Conservation (phyloP, 2,113 vertebrate genomes). For the Pungitius pungitius region DNA sequence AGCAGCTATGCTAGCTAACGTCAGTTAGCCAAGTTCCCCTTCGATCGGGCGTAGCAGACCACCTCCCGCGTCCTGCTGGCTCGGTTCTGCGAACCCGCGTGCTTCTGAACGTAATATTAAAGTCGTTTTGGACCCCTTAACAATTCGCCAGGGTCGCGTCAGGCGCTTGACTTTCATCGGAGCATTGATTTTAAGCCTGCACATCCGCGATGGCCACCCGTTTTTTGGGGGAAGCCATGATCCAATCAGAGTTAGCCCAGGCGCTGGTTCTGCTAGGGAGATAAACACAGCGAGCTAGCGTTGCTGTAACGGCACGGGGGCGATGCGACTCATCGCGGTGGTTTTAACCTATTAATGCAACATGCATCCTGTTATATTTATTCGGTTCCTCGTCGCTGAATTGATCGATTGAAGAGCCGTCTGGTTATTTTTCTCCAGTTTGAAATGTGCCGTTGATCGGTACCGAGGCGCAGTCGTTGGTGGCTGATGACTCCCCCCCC, state of each 20-base stretch:
- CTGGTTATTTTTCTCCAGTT: background rate
- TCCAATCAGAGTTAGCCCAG: constrained; percentile 59
- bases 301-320: constrained; percentile 1
- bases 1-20: constrained; percentile 7
- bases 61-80: background rate
- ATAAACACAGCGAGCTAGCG: constrained; percentile 18
- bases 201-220: constrained; percentile 63
- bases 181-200: constrained; percentile 21
- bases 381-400: accelerated
- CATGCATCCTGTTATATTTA: background rate
- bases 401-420: background rate
- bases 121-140: accelerated
- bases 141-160: background rate
- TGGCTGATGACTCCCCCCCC: no score
- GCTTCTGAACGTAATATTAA: background rate
- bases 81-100: no score
- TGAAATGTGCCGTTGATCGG: no score
- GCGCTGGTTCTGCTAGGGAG: background rate
- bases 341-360: accelerated
- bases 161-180: constrained; percentile 19
- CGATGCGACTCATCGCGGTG: no score
- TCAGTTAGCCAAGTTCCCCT: constrained; percentile 49
- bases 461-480: no score
- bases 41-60: constrained; percentile 14
- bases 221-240: constrained; percentile 69